Percentiles rank a stretch among this genome's conserved stretches.
phyloP scores from a whole-genome alignment of 2,113 vertebrate genomes.

The Toxotes jaculatrix region DNA sequence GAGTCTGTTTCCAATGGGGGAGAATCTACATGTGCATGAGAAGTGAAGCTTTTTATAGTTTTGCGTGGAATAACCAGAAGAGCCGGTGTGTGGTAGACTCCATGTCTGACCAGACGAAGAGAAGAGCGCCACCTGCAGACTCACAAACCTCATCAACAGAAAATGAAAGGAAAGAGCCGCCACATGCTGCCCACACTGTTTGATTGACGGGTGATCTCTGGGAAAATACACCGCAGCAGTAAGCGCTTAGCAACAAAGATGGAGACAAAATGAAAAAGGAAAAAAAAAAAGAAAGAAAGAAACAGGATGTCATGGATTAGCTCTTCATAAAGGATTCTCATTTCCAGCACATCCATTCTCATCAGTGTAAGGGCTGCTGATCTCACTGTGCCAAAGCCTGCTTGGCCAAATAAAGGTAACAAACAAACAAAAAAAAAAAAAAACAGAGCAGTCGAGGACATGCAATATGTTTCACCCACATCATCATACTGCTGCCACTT shows the following conservation, averaged over 20 bases:
- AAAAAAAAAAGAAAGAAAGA: conserved; percentile 19
- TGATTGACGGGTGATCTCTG: conserved; percentile 45
- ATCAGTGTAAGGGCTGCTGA: conserved; percentile 52
- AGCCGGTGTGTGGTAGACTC: background rate
- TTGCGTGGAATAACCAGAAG: background rate
- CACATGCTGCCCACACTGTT: background rate
- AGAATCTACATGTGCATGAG: too few relatives aligned
- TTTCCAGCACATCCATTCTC: conserved; percentile 61
- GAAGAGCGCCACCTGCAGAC: conserved; percentile 20
- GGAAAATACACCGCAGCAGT: background rate
- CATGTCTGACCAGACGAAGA: background rate
- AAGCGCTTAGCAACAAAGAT: conserved; percentile 28
- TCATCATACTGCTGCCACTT: conserved; percentile 40
- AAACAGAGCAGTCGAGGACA: conserved; percentile 15
- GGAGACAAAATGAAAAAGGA: conserved; percentile 44
- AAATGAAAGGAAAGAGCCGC: background rate
- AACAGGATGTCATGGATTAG: conserved; percentile 61
- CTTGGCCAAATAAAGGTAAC: conserved; percentile 37
- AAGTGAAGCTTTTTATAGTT: background rate
- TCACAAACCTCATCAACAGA: conserved; percentile 11
- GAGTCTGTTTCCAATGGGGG: background rate
- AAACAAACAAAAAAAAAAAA: too few relatives aligned
- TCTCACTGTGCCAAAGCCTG: conserved; percentile 39
- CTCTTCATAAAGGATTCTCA: conserved; percentile 58
- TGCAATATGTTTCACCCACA: conserved; percentile 46